phyloP scores from a whole-genome alignment of 2,888 invertebrate species.

The Acrocyrtus sp. region DNA sequence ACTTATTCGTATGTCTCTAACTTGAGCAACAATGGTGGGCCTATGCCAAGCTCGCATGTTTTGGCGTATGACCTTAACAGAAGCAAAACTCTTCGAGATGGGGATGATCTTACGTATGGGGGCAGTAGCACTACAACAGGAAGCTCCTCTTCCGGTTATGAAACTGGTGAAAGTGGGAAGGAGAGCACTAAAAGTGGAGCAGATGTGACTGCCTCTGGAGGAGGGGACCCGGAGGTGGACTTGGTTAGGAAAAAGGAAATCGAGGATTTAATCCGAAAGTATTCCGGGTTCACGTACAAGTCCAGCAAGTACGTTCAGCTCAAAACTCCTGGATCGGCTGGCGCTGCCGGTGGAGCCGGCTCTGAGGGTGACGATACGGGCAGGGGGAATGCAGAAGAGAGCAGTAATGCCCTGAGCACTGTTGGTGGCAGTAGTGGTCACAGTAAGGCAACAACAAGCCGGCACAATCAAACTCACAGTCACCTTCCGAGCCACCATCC shows the following conservation, averaged over 20 bases:
- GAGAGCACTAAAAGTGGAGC: conserved; percentile 5
- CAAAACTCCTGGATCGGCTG: conserved; percentile 56
- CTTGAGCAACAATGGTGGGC: conserved; percentile 11
- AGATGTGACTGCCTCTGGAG: conserved; percentile 9
- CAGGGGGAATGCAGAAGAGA: conserved; percentile 67
- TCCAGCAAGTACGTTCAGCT: conserved; percentile 58
- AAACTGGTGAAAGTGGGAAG: conserved; percentile 30
- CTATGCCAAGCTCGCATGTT: conserved; percentile 57
- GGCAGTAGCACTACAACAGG: conserved; percentile 1
- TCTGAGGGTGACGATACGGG: conserved; percentile 64
- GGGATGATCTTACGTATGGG: conserved; percentile 53
- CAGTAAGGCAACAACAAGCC: conserved; percentile 24
- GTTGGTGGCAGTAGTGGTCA: conserved; percentile 19
- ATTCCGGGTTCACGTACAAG: conserved; percentile 78
- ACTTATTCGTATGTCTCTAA: conserved; percentile 5
- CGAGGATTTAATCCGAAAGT: conserved; percentile 83
- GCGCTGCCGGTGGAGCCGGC: conserved; percentile 60
- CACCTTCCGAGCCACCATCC: conserved; percentile 21
- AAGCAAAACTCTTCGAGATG: conserved; percentile 57
- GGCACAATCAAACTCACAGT: conserved; percentile 23
- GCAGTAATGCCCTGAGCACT: conserved; percentile 15
- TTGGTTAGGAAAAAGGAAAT: conserved; percentile 86
- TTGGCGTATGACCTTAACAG: conserved; percentile 61
- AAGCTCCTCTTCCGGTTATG: conserved; percentile 25
- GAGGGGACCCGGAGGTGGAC: conserved; percentile 69